Base-by-base conservation (phyloP, 1,140 invertebrate species). In the Centruroides vittatus region DNA sequence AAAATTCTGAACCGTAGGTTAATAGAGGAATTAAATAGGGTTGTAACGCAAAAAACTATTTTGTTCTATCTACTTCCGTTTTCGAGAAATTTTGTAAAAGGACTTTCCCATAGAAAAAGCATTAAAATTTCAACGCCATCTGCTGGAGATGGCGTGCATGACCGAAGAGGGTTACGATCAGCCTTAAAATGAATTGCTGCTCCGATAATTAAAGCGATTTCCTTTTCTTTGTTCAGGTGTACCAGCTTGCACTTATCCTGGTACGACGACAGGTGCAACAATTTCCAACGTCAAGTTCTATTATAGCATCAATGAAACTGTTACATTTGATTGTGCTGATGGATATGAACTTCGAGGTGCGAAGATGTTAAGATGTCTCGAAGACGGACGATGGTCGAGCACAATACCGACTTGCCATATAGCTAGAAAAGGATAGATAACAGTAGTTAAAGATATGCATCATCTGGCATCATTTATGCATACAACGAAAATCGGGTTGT, bases 381-480 rank as follows among this genome's bases (percentile, higher is more conserved):
- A 82, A 67, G 86, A 85, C 70, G 86, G 87, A 34, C 86, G 86
- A 75, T 93, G 89, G 89, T 89, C 86, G 0, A 86, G 84, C 62
- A 81, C 84, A 4, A 85, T 89, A 60, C 88, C 89, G 8, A 65
- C 69, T 2, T 80, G 78, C 70, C 51, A 61, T 35, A 52, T 62
- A 9, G 59, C 53, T 8, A 59, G 60, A 51, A 65, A 61, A 46
- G 63, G 63, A 10, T 62, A 62, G 56, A 59, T n/a, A 23, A 5
- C 13, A 51, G 4, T 52, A 12, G 35, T 13, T 23, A 46, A 59
- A 36, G 5, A 41, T 41, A 41, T 41, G 41, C 5, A 8, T 41
- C 41, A 41, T 41, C 41, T 41, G 41, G 41, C 41, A 41, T 41
- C 41, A 41, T 41, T 41, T 41, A 41, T 41, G 41, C 41, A 41